Conservation (phyloP, 2,888 invertebrate genomes). For the Leptothorax acervorum region DNA sequence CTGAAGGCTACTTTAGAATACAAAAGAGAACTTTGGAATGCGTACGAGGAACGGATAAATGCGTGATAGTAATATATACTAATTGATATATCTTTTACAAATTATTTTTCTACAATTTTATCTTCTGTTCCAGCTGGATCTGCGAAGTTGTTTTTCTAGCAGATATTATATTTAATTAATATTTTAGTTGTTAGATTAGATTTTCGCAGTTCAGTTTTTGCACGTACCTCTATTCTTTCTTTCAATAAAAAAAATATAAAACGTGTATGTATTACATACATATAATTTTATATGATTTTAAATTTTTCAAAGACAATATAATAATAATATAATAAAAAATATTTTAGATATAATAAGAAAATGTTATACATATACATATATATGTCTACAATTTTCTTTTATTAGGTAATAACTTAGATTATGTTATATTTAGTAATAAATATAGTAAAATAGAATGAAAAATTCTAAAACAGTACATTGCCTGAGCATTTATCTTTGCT, state of each 20-base stretch:
- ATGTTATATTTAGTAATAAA: neutral
- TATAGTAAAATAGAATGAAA: neutral
- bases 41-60: constrained; percentile 87
- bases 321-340: too few relatives aligned
- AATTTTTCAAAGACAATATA: too few relatives aligned
- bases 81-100: neutral
- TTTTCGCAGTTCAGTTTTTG: neutral
- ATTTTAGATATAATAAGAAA: too few relatives aligned
- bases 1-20: constrained; percentile 90
- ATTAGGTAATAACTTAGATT: too few relatives aligned
- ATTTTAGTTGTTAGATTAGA: neutral
- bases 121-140: neutral
- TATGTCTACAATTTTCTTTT: too few relatives aligned
- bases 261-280: too few relatives aligned
- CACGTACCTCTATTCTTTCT: too few relatives aligned
- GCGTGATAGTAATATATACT: neutral
- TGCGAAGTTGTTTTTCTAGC: neutral
- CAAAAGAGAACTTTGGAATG: constrained; percentile 91
- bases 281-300: too few relatives aligned
- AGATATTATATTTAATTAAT: neutral
- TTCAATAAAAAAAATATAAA: neutral
- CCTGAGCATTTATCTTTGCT: neutral
- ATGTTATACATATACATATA: too few relatives aligned
- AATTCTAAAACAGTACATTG: neutral
- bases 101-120: constrained; percentile 13